phyloP scores from a whole-genome alignment of 1,140 invertebrate species.

The Alviniconcha marisindica region DNA sequence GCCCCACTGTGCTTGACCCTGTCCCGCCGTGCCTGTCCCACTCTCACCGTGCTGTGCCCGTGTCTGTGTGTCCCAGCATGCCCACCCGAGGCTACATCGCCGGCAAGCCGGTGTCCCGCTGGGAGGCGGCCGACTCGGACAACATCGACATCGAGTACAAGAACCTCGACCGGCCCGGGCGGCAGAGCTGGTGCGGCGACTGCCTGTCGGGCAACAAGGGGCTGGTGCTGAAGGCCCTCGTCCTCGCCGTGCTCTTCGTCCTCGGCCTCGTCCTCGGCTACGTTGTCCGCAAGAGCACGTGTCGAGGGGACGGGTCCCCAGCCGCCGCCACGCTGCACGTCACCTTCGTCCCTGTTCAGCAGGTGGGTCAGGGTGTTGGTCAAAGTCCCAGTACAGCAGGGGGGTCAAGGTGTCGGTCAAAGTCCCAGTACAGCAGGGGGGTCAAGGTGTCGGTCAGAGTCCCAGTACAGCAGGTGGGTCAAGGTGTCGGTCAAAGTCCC shows the following conservation, averaged over 20 bases:
- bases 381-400: neutral
- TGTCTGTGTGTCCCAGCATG: conserved; percentile 62
- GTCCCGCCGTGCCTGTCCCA: neutral
- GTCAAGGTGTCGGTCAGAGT: too few relatives aligned
- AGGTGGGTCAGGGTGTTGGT: conserved; percentile 33
- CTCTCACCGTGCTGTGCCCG: neutral
- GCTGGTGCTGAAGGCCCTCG: conserved; percentile 44
- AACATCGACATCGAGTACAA: conserved; percentile 73
- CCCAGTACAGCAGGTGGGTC: too few relatives aligned
- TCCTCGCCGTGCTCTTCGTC: conserved; percentile 8
- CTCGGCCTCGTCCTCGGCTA: conserved; percentile 63
- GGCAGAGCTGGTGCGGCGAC: conserved; percentile 36
- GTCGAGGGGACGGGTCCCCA: conserved; percentile 35
- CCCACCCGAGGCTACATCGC: conserved; percentile 67
- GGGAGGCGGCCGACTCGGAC: conserved; percentile 70
- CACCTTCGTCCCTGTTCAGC: conserved; percentile 37
- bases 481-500: too few relatives aligned
- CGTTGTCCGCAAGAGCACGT: conserved; percentile 56
- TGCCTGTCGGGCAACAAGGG: conserved; percentile 49
- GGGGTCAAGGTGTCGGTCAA: neutral
- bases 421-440: too few relatives aligned
- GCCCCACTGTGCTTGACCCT: too few relatives aligned
- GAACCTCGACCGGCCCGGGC: conserved; percentile 59
- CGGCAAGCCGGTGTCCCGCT: conserved; percentile 68
- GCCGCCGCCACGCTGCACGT: neutral